Percentiles rank a stretch among this genome's conserved stretches.
Evolutionary conservation across 2,888 invertebrate species (phyloP).

Genomic region (Diplazon laetatorius): DNA sequence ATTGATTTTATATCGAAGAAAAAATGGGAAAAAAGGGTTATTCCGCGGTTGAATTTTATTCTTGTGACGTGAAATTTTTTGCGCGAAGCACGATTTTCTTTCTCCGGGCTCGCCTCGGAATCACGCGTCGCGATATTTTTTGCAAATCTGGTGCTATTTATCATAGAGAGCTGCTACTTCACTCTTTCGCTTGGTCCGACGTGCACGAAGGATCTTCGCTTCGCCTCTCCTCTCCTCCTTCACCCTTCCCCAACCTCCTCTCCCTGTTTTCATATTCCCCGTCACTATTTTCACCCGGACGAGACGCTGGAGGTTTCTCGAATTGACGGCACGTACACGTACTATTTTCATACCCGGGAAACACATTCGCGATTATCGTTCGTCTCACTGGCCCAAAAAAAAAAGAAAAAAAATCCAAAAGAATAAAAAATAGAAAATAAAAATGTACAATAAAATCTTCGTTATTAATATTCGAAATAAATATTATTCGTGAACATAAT

Average conservation of each 20-base stretch:
- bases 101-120: constrained; percentile 31
- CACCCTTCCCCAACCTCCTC: too few species aligned
- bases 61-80: constrained; percentile 31
- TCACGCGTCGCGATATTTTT: constrained; percentile 76
- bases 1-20: too few species aligned
- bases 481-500: background rate
- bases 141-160: constrained; percentile 80
- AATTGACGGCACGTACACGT: constrained; percentile 64
- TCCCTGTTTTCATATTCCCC: constrained; percentile 57
- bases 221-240: too few species aligned
- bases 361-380: constrained; percentile 40
- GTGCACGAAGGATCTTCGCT: constrained; percentile 26
- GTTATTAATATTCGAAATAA: too few species aligned
- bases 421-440: background rate
- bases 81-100: constrained; percentile 5
- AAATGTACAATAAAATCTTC: too few species aligned
- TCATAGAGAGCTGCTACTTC: constrained; percentile 67
- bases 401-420: background rate
- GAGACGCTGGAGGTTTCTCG: constrained; percentile 61
- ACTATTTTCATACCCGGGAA: constrained; percentile 43
- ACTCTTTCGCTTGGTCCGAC: constrained; percentile 31
- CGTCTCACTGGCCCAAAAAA: background rate
- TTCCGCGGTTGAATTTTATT: background rate
- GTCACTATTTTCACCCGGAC: constrained; percentile 57
- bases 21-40: background rate